A percentile compares a stretch with the other conserved stretches of the same genome.
Evolutionary conservation across 1,140 invertebrate genomes (phyloP).

Genomic region (Helicorthomorpha holstii): DNA sequence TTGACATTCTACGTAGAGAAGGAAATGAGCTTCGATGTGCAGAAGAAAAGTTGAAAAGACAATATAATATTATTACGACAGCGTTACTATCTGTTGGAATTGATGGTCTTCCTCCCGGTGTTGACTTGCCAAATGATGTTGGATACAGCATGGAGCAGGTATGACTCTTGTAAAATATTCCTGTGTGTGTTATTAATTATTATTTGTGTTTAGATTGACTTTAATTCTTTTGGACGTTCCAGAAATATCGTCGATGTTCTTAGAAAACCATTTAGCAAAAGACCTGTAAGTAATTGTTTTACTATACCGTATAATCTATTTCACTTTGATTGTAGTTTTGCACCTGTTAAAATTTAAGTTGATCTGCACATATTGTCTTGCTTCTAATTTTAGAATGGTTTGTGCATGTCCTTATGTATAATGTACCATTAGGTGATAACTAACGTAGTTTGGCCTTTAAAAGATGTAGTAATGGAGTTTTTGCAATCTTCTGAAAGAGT

Average conservation of each 20-base stretch:
- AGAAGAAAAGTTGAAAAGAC: constrained; percentile 57
- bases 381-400: too few species aligned
- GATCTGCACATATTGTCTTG: too few species aligned
- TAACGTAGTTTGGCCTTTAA: too few species aligned
- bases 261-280: constrained; percentile 36
- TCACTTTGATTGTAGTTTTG: too few species aligned
- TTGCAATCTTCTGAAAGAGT: too few species aligned
- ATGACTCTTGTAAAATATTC: neutral
- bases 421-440: too few species aligned
- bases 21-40: constrained; percentile 47
- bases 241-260: constrained; percentile 32
- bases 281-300: constrained; percentile 1
- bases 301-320: too few species aligned
- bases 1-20: constrained; percentile 29
- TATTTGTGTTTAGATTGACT: neutral
- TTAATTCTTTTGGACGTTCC: constrained; percentile 1
- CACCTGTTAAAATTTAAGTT: too few species aligned
- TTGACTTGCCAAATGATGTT: constrained; percentile 34
- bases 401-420: too few species aligned
- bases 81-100: constrained; percentile 69
- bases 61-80: constrained; percentile 59
- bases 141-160: neutral
- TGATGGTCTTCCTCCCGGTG: constrained; percentile 65
- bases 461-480: too few species aligned
- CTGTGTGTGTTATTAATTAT: neutral